Percentiles rank a stretch among this genome's conserved stretches.
These are phyloP conservation scores for Sciaenops ocellatus DNA, from an alignment of 2,797 vertebrate genomes.

Conservation along the genomic window DNA sequence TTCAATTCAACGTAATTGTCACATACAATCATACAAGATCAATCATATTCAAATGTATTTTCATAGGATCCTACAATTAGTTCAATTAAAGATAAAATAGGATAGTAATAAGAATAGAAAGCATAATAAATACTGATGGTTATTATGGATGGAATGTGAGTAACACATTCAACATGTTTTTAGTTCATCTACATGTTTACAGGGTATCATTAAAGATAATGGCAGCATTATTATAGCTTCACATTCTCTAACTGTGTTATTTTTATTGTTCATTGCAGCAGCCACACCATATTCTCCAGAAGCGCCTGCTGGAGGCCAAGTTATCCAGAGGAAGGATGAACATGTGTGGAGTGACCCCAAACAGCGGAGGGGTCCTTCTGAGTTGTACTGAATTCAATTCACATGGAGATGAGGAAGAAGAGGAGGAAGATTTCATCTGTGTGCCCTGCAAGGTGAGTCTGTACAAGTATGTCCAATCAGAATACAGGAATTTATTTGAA, in stretches of 20 bases:
- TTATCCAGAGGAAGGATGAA: conserved; percentile 83
- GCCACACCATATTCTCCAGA: conserved; percentile 91
- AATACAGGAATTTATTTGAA: background rate
- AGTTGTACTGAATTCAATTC: conserved; percentile 56
- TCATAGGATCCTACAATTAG: no score
- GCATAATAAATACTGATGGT: no score
- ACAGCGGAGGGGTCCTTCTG: conserved; percentile 61
- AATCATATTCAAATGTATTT: no score
- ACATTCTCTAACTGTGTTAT: background rate
- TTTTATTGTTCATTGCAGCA: conserved; percentile 78
- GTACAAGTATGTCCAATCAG: background rate
- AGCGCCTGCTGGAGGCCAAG: conserved; percentile 90
- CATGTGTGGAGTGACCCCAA: conserved; percentile 78
- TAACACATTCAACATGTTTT: no score
- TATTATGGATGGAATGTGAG: no score
- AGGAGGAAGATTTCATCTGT: conserved; percentile 87
- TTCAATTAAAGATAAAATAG: no score
- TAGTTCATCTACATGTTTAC: background rate
- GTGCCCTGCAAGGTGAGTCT: conserved; percentile 89
- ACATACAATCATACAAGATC: no score
- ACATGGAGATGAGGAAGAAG: conserved; percentile 48
- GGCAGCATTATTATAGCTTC: background rate
- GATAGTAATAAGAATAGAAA: no score
- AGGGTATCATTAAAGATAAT: no score
- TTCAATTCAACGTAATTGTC: no score